phyloP scores from a whole-genome alignment of 2,888 invertebrate species.

The Xestoiulus laeticollis region DNA sequence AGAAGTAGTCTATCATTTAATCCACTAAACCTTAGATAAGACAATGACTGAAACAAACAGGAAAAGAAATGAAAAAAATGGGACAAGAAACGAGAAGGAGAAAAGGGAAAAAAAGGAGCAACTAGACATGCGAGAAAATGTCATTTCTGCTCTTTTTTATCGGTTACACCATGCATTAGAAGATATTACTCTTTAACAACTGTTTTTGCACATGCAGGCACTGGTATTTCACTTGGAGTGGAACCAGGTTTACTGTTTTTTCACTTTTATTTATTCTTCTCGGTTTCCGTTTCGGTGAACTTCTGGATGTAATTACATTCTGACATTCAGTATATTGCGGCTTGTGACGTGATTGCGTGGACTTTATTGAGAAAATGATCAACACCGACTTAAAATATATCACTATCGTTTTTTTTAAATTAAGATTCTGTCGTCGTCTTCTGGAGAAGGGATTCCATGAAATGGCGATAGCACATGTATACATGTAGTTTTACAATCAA shows the following conservation, averaged over 20 bases:
- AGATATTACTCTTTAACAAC: slow-evolving; percentile 25
- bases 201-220: background rate
- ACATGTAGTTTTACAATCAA: too few species aligned
- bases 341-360: too few species aligned
- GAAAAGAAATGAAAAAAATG: slow-evolving; percentile 17
- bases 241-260: background rate
- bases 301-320: slow-evolving; percentile 23
- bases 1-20: slow-evolving; percentile 38
- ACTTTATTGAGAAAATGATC: background rate
- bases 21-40: slow-evolving; percentile 40
- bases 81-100: slow-evolving; percentile 3
- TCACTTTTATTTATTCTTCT: background rate
- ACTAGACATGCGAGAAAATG: slow-evolving; percentile 10
- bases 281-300: background rate
- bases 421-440: background rate
- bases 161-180: slow-evolving; percentile 16
- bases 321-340: background rate
- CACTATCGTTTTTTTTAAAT: too few species aligned
- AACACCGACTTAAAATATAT: background rate
- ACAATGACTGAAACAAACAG: slow-evolving; percentile 41
- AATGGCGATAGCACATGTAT: too few species aligned
- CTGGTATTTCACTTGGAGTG: background rate
- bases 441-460: too few species aligned
- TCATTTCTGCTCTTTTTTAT: slow-evolving; percentile 23
- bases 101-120: slow-evolving; percentile 33